Base-by-base conservation (phyloP, 2,113 vertebrate species). In the Embiotoca jacksoni region DNA sequence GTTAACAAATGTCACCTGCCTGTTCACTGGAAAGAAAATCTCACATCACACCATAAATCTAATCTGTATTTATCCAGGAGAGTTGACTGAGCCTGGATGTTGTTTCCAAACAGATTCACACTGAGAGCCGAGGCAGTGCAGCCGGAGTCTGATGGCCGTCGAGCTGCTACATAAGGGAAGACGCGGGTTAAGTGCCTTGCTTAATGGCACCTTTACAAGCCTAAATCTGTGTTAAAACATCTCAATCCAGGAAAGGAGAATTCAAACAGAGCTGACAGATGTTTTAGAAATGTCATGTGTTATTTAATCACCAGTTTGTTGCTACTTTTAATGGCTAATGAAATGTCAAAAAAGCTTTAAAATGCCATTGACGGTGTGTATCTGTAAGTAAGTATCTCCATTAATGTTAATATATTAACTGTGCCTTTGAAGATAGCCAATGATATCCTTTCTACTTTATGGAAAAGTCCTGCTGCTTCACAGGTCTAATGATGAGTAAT, bases 1-100 rank as follows among this genome's bases (percentile, higher is more conserved):
- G 39, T 86, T 86, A 75, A 58, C 66, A 70, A 81, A 83, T 49
- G 66, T 75, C 81, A 84, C 75, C 75, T 75, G 81, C 57, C 61
- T 72, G 56, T 53, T 68, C 57, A 52, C 75, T 57, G 56, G 60
- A 59, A 63, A 56, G 64, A 50, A 76, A 82, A 64, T 36, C 15
- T 32, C 4, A 75, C 36, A 52, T 33, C 32, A 50, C 56, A 13
- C 36, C 49, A 64, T 56, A 59, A 76, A 61, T 71, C 52, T 58
- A 55, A 53, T 63, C 37, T 31, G 58, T 52, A 46, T 62, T 74
- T 49, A 59, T 55, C 37, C 14, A 23, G 32, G 2, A 6, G 33
- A 7, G 54, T 15, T 8, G 15, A 49, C 64, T 30, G 57, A 74
- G 49, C 15, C 37, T 23, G 60, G 8, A 13, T 30, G 15, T 11